These are phyloP conservation scores for Esox niger DNA, from an alignment of 2,113 vertebrate genomes.

Conservation along the genomic window DNA sequence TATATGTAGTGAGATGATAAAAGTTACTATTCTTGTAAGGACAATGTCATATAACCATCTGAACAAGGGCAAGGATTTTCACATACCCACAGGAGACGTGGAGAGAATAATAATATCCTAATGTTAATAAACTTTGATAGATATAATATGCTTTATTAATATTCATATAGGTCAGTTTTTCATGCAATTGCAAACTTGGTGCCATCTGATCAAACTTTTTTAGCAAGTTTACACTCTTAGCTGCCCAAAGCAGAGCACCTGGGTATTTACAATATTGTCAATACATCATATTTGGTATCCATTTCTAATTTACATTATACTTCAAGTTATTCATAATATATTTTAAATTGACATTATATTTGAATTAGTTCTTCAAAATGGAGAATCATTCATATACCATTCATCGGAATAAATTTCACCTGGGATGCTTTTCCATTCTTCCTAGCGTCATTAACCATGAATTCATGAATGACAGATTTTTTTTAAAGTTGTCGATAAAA, in stretches of 20 bases:
- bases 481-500: no score
- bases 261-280: slow-evolving; percentile 48
- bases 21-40: slow-evolving; percentile 48
- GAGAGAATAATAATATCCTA: slow-evolving; percentile 54
- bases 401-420: slow-evolving; percentile 9
- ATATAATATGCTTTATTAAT: slow-evolving; percentile 42
- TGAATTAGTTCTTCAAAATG: not conserved
- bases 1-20: slow-evolving; percentile 33
- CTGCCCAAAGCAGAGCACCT: slow-evolving; percentile 10
- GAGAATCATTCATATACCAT: slow-evolving; percentile 31
- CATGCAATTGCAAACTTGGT: slow-evolving; percentile 63
- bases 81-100: slow-evolving; percentile 34
- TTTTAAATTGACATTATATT: not conserved
- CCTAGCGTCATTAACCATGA: slow-evolving; percentile 26
- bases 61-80: slow-evolving; percentile 48
- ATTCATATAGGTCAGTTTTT: slow-evolving; percentile 50
- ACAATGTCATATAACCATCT: slow-evolving; percentile 65
- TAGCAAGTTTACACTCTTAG: not conserved
- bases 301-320: not conserved
- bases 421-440: slow-evolving; percentile 32
- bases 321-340: not conserved
- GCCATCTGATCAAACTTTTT: slow-evolving; percentile 18
- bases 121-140: slow-evolving; percentile 42
- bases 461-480: no score
- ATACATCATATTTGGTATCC: not conserved